Conservation (phyloP, 2,113 vertebrate genomes). For the Eretmochelys imbricata region DNA sequence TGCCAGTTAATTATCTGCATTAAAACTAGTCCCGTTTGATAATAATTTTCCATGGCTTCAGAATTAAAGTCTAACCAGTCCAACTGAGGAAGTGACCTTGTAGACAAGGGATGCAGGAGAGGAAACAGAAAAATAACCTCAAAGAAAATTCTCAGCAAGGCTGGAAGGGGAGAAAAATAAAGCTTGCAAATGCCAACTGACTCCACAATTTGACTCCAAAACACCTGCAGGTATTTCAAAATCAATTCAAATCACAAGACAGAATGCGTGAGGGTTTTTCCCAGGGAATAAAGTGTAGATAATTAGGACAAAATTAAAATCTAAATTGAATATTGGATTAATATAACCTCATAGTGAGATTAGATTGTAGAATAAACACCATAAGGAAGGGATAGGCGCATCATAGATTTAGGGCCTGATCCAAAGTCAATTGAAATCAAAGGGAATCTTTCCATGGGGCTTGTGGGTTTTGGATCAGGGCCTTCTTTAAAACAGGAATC, state of each 20-base stretch:
- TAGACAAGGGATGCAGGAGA: conserved; percentile 61
- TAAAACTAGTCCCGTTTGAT: conserved; percentile 58
- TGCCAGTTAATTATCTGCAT: conserved; percentile 65
- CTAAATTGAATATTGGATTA: accelerated
- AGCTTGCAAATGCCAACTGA: conserved; percentile 4
- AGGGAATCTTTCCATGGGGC: background rate
- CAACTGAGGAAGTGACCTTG: conserved; percentile 66
- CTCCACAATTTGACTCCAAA: background rate
- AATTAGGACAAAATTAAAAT: background rate
- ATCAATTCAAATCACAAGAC: background rate
- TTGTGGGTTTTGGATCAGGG: accelerated
- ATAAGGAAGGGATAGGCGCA: background rate
- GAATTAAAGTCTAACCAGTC: conserved; percentile 67
- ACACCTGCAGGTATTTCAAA: background rate
- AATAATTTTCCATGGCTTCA: conserved; percentile 69
- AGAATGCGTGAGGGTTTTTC: background rate
- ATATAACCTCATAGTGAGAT: background rate
- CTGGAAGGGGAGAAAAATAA: conserved; percentile 24
- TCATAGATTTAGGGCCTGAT: background rate
- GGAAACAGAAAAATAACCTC: conserved; percentile 56
- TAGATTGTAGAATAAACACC: background rate
- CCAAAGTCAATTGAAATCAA: background rate
- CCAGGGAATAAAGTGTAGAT: background rate
- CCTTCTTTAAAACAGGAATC: accelerated
- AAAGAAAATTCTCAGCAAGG: conserved; percentile 25